These are phyloP conservation scores for Sylvietta virens DNA, from an alignment of 2,113 vertebrate genomes.

Conservation along the genomic window DNA sequence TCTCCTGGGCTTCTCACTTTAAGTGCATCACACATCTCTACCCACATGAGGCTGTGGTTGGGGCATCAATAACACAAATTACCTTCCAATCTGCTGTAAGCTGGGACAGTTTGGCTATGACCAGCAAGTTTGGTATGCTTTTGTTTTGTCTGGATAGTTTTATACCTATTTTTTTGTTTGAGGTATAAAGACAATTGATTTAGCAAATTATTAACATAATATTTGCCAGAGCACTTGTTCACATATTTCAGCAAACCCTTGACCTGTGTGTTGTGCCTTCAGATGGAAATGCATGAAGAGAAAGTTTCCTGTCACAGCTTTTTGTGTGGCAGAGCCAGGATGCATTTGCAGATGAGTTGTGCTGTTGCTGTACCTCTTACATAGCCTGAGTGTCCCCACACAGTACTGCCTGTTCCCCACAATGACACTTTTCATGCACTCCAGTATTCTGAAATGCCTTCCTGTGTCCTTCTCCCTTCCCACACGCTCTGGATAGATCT, in stretches of 20 bases:
- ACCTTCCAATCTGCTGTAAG: neutral
- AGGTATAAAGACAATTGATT: neutral
- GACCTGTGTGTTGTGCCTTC: neutral
- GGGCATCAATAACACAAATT: neutral
- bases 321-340: neutral
- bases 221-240: neutral
- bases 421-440: neutral
- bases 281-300: neutral
- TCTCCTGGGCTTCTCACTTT: neutral
- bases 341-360: neutral
- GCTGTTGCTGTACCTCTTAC: neutral
- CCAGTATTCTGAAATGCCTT: neutral
- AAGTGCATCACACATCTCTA: neutral
- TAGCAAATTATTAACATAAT: neutral
- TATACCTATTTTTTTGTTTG: neutral
- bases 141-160: neutral
- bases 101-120: neutral
- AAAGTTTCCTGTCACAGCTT: neutral
- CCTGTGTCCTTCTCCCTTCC: neutral
- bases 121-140: neutral
- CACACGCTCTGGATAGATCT: neutral
- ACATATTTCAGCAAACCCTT: neutral
- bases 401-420: neutral
- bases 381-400: neutral
- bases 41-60: neutral